phyloP scores from a whole-genome alignment of 2,888 invertebrate species.

The Drosophila barbarae region DNA sequence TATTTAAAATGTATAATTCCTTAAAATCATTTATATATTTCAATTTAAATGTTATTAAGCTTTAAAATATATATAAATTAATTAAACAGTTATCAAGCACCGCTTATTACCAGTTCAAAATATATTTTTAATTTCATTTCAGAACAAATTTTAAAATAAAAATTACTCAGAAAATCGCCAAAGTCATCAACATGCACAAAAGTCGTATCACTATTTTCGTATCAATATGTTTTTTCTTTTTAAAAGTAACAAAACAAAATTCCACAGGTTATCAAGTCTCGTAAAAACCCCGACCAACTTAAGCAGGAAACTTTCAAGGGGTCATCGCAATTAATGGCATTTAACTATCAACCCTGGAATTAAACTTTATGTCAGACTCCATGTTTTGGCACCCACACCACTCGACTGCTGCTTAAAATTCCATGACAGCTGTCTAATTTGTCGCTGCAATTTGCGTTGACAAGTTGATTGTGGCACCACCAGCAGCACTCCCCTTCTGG shows the following conservation, averaged over 20 bases:
- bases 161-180: neutral
- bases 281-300: neutral
- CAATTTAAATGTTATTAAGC: too few relatives aligned
- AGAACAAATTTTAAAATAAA: neutral
- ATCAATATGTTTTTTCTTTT: neutral
- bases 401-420: constrained; percentile 27
- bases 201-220: neutral
- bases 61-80: neutral
- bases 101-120: neutral
- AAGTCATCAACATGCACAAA: neutral
- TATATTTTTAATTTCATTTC: neutral
- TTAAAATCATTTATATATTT: too few relatives aligned
- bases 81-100: neutral
- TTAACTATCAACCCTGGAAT: constrained; percentile 16
- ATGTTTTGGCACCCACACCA: constrained; percentile 28
- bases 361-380: constrained; percentile 15
- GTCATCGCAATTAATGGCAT: constrained; percentile 23
- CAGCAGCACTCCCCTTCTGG: constrained; percentile 20
- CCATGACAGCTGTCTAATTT: constrained; percentile 48
- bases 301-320: neutral
- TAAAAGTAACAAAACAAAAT: neutral
- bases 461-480: constrained; percentile 48
- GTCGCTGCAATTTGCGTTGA: constrained; percentile 50
- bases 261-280: neutral
- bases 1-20: too few relatives aligned